These are phyloP conservation scores for Icerya purchasi DNA, from an alignment of 2,888 invertebrate genomes.

Conservation along the genomic window DNA sequence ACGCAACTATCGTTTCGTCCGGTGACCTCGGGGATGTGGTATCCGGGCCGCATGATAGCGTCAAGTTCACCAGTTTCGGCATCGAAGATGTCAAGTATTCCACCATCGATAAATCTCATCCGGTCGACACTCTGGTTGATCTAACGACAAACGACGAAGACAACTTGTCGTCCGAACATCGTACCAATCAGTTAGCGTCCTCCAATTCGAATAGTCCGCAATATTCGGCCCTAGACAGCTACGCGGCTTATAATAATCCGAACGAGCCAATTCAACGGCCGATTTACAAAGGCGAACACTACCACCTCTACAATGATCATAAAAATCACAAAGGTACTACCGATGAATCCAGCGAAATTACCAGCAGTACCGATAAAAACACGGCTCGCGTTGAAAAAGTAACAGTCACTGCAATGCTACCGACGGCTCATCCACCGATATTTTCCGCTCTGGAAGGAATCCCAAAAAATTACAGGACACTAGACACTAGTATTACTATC, in stretches of 20 bases:
- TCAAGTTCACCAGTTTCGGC: slow-evolving; percentile 11
- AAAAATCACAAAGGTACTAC: slow-evolving; percentile 8
- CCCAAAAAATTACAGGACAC: slow-evolving; percentile 12
- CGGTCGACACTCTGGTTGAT: slow-evolving; percentile 5
- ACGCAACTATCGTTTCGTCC: neutral
- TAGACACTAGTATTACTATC: slow-evolving; percentile 10
- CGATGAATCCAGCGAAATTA: slow-evolving; percentile 1
- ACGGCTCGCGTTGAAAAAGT: slow-evolving; percentile 10
- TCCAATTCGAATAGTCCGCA: neutral
- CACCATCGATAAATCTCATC: slow-evolving; percentile 1
- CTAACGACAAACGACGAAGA: neutral
- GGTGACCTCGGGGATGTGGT: slow-evolving; percentile 11
- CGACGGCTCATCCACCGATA: slow-evolving; percentile 4
- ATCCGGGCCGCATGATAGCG: slow-evolving; percentile 10
- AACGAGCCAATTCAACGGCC: slow-evolving; percentile 9
- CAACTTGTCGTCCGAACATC: neutral
- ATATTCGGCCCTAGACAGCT: slow-evolving; percentile 3
- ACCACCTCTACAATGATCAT: neutral
- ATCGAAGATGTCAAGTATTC: slow-evolving; percentile 11
- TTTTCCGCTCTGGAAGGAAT: slow-evolving; percentile 16
- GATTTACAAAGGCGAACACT: slow-evolving; percentile 7
- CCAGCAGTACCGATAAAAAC: slow-evolving; percentile 4
- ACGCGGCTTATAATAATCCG: slow-evolving; percentile 8
- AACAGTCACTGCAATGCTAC: neutral
- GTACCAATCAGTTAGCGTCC: neutral